Conservation (phyloP, 2,888 invertebrate species). For the Notodonta ziczac region DNA sequence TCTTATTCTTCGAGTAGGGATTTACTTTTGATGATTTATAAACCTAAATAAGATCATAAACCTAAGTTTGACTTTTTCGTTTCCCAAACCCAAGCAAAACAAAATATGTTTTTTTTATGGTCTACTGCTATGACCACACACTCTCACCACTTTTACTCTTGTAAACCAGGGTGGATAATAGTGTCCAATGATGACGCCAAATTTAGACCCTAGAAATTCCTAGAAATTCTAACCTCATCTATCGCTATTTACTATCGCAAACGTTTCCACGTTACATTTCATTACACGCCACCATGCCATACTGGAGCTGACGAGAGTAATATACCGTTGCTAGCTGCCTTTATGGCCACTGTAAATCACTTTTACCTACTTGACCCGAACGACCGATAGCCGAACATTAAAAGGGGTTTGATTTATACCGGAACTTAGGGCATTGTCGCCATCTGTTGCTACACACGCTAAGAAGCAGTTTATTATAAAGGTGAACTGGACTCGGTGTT, state of each 20-base stretch:
- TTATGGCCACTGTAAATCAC: slow-evolving; percentile 78
- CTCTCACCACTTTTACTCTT: too few relatives aligned
- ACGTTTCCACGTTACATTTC: slow-evolving; percentile 56
- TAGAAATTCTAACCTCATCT: slow-evolving; percentile 23
- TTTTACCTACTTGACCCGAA: slow-evolving; percentile 77
- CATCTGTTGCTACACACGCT: slow-evolving; percentile 74
- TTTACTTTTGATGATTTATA: too few relatives aligned
- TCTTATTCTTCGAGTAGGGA: too few relatives aligned
- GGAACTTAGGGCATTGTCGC: slow-evolving; percentile 78
- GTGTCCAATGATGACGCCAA: too few relatives aligned
- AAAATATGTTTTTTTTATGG: too few relatives aligned
- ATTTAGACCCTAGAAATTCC: slow-evolving; percentile 7
- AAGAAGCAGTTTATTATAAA: slow-evolving; percentile 72
- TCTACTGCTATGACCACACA: too few relatives aligned
- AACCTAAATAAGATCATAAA: too few relatives aligned
- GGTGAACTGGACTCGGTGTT: slow-evolving; percentile 58
- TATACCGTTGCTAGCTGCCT: slow-evolving; percentile 70
- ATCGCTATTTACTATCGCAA: slow-evolving; percentile 24
- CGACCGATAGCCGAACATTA: slow-evolving; percentile 76
- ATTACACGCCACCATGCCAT: slow-evolving; percentile 51
- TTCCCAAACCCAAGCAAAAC: too few relatives aligned
- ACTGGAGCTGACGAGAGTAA: slow-evolving; percentile 69
- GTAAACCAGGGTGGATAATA: too few relatives aligned
- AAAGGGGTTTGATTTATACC: slow-evolving; percentile 81
- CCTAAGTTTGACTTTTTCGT: too few relatives aligned